Conservation (phyloP, 2,888 invertebrate species). For the Catocala fraxini region DNA sequence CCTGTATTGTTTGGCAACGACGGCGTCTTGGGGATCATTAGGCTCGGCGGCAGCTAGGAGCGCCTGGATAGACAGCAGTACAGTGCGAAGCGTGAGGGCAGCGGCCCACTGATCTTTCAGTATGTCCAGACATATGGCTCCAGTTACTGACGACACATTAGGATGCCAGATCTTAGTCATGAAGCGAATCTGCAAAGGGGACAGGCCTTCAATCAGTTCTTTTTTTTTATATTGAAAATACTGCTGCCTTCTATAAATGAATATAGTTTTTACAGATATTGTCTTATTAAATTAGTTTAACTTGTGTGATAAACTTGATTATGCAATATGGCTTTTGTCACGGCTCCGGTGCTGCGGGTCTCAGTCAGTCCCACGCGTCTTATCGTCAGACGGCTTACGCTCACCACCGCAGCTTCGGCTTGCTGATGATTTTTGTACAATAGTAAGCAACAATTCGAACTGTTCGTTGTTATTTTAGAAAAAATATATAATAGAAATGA, state of each 20-base stretch:
- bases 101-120: slow-evolving; percentile 99
- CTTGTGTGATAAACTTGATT: too few species aligned
- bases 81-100: slow-evolving; percentile 98
- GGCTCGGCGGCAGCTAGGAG: slow-evolving; percentile 96
- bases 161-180: slow-evolving; percentile 99
- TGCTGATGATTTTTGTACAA: too few species aligned
- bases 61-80: slow-evolving; percentile 98
- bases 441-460: not conserved
- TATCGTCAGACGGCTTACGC: too few species aligned
- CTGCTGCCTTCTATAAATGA: too few species aligned
- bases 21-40: slow-evolving; percentile 98
- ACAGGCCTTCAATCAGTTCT: not conserved
- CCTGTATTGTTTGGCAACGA: slow-evolving; percentile 99
- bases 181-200: slow-evolving; percentile 94
- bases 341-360: too few species aligned
- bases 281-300: too few species aligned
- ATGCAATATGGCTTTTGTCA: too few species aligned
- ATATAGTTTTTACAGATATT: too few species aligned
- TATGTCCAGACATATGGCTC: slow-evolving; percentile 99
- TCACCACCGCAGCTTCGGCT: too few species aligned
- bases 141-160: slow-evolving; percentile 99
- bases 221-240: not conserved
- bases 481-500: too few species aligned
- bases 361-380: too few species aligned
- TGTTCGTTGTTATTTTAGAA: not conserved